Evolutionary conservation across 1,140 invertebrate genomes (phyloP).

Genomic region (Rhagoletis zephyria): DNA sequence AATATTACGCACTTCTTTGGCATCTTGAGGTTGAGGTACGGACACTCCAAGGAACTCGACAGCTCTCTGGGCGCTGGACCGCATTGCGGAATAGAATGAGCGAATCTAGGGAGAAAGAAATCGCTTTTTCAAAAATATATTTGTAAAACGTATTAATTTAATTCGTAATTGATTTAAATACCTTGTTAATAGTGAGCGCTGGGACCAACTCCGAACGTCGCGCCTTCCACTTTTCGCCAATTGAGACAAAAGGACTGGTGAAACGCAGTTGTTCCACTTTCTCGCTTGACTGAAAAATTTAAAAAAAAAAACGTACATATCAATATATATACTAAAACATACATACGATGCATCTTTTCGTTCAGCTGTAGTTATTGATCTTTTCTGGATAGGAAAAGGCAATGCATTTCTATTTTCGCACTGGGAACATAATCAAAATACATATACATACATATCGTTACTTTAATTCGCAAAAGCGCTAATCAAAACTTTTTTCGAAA

Average conservation of each 20-base stretch:
- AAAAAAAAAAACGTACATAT: neutral
- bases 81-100: conserved; percentile 28
- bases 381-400: no score
- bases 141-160: neutral
- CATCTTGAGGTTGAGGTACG: neutral
- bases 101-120: conserved; percentile 21
- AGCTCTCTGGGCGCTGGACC: conserved; percentile 36
- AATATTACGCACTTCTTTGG: conserved; percentile 54
- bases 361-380: no score
- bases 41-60: neutral
- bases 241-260: conserved; percentile 68
- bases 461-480: no score
- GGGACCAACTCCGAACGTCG: conserved; percentile 75
- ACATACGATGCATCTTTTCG: neutral
- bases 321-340: neutral
- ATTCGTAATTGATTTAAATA: conserved; percentile 51
- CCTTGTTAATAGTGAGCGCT: conserved; percentile 74
- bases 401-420: no score
- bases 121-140: no score
- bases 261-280: conserved; percentile 52
- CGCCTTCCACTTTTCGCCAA: conserved; percentile 75
- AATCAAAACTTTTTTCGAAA: no score
- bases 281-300: neutral
- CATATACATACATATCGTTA: no score
- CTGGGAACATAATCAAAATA: no score